Evolutionary conservation across 92 coral and sea anemone genomes (phyloP).

Genomic region (Nematostella vectensis): DNA sequence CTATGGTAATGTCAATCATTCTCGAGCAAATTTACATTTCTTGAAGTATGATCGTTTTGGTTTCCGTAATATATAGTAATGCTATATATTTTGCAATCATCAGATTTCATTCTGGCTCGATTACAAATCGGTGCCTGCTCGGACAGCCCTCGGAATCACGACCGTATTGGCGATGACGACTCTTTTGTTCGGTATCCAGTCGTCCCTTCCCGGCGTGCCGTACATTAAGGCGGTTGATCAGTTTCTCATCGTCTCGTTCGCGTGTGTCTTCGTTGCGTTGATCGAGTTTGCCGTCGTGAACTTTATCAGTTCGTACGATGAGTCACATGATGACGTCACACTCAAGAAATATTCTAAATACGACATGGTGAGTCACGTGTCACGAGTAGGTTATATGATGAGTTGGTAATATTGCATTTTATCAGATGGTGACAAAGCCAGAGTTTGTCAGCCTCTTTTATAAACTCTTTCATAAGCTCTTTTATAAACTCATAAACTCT

Average conservation of each 20-base stretch:
- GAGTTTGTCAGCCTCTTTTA: too few relatives aligned
- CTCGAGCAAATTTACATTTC: background rate
- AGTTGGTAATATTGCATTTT: too few relatives aligned
- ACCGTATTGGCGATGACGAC: conserved; percentile 65
- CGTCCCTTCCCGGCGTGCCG: conserved; percentile 52
- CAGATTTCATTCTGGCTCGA: conserved; percentile 65
- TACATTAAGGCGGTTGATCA: conserved; percentile 60
- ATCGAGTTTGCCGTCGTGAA: conserved; percentile 61
- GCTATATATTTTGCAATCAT: too few relatives aligned
- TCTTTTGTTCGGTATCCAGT: conserved; percentile 51
- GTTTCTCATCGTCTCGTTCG: conserved; percentile 52
- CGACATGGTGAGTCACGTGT: conserved; percentile 19
- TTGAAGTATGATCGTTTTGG: background rate
- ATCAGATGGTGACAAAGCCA: too few relatives aligned
- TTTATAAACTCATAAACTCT: too few relatives aligned
- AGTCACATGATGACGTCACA: conserved; percentile 9
- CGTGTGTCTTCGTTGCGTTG: conserved; percentile 52
- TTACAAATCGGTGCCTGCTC: conserved; percentile 52
- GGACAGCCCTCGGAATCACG: conserved; percentile 66
- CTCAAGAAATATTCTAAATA: background rate
- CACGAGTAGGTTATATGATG: too few relatives aligned
- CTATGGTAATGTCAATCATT: background rate
- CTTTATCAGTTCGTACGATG: conserved; percentile 37
- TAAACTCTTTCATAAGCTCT: too few relatives aligned
- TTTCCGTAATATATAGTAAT: too few relatives aligned